These are phyloP conservation scores for Papilio aristodemus DNA, from an alignment of 1,140 invertebrate species.

Conservation along the genomic window DNA sequence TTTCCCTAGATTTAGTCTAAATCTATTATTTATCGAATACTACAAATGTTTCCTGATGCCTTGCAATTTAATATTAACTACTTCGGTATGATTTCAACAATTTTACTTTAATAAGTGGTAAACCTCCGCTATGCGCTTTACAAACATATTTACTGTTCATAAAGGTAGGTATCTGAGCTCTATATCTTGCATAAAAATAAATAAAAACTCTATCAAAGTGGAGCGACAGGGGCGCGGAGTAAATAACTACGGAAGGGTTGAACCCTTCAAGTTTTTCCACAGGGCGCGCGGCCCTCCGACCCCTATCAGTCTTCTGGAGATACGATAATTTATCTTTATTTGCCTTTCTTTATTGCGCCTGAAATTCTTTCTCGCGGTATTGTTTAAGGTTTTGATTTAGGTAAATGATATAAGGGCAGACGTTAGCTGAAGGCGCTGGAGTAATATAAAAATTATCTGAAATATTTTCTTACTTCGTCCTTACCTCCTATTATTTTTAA, in stretches of 20 bases:
- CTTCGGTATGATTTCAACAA: no score
- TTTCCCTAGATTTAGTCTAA: no score
- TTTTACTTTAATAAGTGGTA: no score
- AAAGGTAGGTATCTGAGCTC: slow-evolving; percentile 27
- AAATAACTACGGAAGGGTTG: slow-evolving; percentile 65
- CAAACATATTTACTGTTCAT: slow-evolving; percentile 21
- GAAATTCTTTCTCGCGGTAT: slow-evolving; percentile 52
- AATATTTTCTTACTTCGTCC: not conserved
- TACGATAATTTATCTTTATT: slow-evolving; percentile 69
- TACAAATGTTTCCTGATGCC: no score
- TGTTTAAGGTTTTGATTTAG: slow-evolving; percentile 47
- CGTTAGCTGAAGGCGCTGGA: not conserved
- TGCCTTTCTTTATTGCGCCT: slow-evolving; percentile 59
- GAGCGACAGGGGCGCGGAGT: slow-evolving; percentile 51
- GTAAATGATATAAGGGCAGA: slow-evolving; percentile 27
- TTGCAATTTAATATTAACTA: no score
- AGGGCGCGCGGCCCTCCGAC: slow-evolving; percentile 45
- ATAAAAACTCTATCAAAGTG: slow-evolving; percentile 62
- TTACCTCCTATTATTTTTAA: no score
- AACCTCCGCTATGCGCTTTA: slow-evolving; percentile 9
- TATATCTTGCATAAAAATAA: slow-evolving; percentile 39
- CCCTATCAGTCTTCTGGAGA: slow-evolving; percentile 66
- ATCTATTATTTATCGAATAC: no score
- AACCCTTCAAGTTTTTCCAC: slow-evolving; percentile 62
- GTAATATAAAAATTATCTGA: slow-evolving; percentile 5